Percentiles rank a stretch among this genome's conserved stretches.
Conservation (phyloP, 1,140 invertebrate genomes). For the Drosophila orosa region DNA sequence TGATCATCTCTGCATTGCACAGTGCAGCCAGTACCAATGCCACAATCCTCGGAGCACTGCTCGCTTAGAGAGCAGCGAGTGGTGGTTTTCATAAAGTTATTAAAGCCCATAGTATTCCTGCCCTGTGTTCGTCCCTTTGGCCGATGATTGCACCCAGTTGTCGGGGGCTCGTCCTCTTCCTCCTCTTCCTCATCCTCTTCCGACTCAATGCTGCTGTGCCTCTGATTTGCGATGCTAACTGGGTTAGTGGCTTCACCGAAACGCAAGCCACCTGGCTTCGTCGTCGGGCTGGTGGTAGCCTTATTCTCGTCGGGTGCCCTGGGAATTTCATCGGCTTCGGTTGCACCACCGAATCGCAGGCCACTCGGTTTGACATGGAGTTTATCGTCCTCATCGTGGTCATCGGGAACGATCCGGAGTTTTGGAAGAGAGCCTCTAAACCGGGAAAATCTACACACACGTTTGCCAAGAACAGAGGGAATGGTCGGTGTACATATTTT, state of each 20-base stretch:
- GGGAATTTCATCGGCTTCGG: background rate
- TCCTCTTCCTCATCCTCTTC: no score
- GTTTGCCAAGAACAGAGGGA: background rate
- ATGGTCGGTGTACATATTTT: background rate
- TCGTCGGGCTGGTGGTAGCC: background rate
- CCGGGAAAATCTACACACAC: background rate
- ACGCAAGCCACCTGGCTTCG: background rate
- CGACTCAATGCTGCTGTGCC: background rate
- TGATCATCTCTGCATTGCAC: background rate
- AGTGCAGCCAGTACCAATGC: constrained; percentile 38
- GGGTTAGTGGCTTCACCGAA: background rate
- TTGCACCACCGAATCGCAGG: background rate
- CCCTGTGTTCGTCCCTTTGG: background rate
- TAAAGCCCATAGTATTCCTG: background rate
- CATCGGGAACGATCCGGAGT: background rate
- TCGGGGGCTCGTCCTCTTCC: background rate
- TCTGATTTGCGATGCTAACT: background rate
- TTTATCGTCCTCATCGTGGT: no score
- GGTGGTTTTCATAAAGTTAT: background rate
- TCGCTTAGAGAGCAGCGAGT: background rate
- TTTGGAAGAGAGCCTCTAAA: background rate
- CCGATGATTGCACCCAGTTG: background rate
- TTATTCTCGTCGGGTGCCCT: background rate
- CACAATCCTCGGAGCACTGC: constrained; percentile 22
- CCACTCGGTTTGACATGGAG: no score